Base-by-base conservation (phyloP, 2,113 vertebrate genomes). In the Platysternon megacephalum region DNA sequence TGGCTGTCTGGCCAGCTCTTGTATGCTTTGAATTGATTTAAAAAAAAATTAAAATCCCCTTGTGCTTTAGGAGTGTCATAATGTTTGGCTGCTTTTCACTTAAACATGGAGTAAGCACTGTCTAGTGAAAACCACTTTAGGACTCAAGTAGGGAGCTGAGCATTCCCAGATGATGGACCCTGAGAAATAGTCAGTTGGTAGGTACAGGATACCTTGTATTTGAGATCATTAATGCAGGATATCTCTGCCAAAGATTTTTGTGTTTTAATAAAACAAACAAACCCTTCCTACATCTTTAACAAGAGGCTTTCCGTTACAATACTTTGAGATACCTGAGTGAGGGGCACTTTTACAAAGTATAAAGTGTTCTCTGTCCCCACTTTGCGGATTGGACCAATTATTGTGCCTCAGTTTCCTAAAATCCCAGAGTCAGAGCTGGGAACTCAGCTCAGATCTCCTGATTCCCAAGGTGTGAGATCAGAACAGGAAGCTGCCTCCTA, bases 101-200 rank as follows among this genome's bases (percentile, higher is more conserved):
- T 11, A 61, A 11, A 16, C 12, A 29, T 61, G 58, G 58, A 61
- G 29, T 61, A 61, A 61, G 58, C 58, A 16, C 29, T 61, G 56
- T 17, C 29, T n/a, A 72, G 35, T 72, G 35, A 72, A 72, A 72
- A 42, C 17, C 0, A 1, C 80, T 83, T 68, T 12, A 10, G 21
- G 24, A 1, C 53, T 24, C 56, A 44, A 8, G 9, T 1, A 3
- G 35, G 65, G 48, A 91, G 1, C 42, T 55, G 24, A 1, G 0
- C 48, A 7, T 85, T 81, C 72, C 46, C 26, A 49, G 55, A 19
- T n/a, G 61, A 16, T 28, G 24, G 39, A 11, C 87, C 58, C 12
- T 0, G 8, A 8, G 82, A 2, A 46, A 79, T 58, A 76, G 16
- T 51, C 53, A 51, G 49, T 86, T 91, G 7, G 17, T 51, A 72